Evolutionary conservation across 2,113 vertebrate genomes (phyloP).

Genomic region (Thunnus thynnus): DNA sequence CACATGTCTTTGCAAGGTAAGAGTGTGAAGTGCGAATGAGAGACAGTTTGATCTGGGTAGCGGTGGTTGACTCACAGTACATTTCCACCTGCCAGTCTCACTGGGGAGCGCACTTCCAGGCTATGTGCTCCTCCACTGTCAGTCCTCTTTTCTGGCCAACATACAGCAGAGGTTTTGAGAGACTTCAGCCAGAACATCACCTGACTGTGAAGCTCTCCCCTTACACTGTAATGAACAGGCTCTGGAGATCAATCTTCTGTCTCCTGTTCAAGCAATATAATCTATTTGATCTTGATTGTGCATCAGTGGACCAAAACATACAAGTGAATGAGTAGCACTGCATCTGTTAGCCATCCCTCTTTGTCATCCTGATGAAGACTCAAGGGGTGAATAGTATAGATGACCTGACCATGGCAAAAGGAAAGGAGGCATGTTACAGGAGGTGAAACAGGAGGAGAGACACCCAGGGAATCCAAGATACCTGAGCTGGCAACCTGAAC

Average conservation of each 20-base stretch:
- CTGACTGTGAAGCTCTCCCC: conserved; percentile 71
- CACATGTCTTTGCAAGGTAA: conserved; percentile 1
- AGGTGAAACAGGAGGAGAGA: conserved; percentile 76
- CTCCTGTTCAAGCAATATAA: conserved; percentile 71
- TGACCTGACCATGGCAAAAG: conserved; percentile 71
- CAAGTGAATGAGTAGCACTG: conserved; percentile 60
- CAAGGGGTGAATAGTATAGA: conserved; percentile 69
- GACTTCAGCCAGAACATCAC: conserved; percentile 71
- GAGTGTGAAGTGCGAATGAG: conserved; percentile 34
- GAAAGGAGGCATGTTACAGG: conserved; percentile 71
- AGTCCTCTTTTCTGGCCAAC: conserved; percentile 48
- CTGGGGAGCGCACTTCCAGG: conserved; percentile 34
- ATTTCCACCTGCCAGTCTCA: conserved; percentile 61
- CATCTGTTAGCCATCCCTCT: conserved; percentile 69
- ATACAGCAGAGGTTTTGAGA: conserved; percentile 61
- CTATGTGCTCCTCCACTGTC: conserved; percentile 36
- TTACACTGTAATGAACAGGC: conserved; percentile 75
- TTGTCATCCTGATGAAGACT: conserved; percentile 74
- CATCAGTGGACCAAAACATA: conserved; percentile 69
- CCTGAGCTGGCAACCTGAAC: conserved; percentile 78
- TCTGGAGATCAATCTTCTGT: conserved; percentile 74
- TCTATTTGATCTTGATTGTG: conserved; percentile 78
- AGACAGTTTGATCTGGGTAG: conserved; percentile 40
- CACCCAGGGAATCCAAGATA: conserved; percentile 76
- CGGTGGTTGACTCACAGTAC: conserved; percentile 52